Base-by-base conservation (phyloP, 1,140 invertebrate genomes). In the Meloidogyne floridensis region DNA sequence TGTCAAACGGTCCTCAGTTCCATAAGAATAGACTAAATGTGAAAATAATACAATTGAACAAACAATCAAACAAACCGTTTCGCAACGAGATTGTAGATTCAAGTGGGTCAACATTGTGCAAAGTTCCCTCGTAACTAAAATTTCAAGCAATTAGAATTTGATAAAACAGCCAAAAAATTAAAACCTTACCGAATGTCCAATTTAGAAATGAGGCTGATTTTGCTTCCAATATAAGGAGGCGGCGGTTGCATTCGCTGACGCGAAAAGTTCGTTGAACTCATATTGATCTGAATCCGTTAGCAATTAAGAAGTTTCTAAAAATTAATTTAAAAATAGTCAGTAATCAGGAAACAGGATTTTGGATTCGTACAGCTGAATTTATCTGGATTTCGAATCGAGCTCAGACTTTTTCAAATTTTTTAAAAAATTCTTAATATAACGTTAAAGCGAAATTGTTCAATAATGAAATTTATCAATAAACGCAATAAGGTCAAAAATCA, bases 131-230 rank as follows among this genome's bases (percentile, higher is more conserved):
- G 92, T 99, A 65, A 65, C 59, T 65, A 65, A 65, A 65, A 18
- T n/a, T 65, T 65, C 7, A 18, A n/a, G 47, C 47, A 47, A 32
- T 47, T 47, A 8, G 47, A 47, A 47, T 6, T 47, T 47, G 7
- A 6, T 32, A 32, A 32, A 32, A 32, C 32, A 32, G 32, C 32
- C 32, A 32, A 1, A 32, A 53, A 8, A 8, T 53, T 2, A 13
- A 9, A 13, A 11, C 10, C n/a, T 11, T 65, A 99, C 80, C 97
- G 93, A 91, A 99, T 99, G 92, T 98, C 96, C 81, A 97, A 95
- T 92, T 98, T 99, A 80, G 97, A 98, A 93, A 99, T 98, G 90
- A 99, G 93, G 93, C 96, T 98, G 91, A 99, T 99, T 92, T 98
- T 99, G 90, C 96, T 98, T 92, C 98, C 98, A 89, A 99, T 93